Base-by-base conservation (phyloP, 2,113 vertebrate species). In the Rhinolophus sinicus region DNA sequence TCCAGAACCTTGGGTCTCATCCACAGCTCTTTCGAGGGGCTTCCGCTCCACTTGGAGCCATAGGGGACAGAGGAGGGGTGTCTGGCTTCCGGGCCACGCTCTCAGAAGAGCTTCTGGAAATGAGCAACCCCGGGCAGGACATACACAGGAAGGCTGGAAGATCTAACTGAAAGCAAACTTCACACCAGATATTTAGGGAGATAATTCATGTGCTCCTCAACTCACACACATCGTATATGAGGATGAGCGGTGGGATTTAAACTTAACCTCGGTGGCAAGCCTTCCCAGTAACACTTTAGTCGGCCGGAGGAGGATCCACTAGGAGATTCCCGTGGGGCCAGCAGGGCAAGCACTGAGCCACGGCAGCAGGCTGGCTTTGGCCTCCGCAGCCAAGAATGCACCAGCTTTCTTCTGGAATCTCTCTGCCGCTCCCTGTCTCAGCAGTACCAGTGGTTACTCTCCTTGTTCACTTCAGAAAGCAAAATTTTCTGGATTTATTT, bases 401-500 rank as follows among this genome's bases (percentile, higher is more conserved):
- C 35, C 30, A 1, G 9, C 47, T 50, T 50, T 40, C 91, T 64
- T 50, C 26, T 13, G 69, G 56, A 69, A 50, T 52, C 69, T 78
- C 33, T 14, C 12, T 28, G 58, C 54, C 10, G 8, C 15, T 56
- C 40, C 33, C 30, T 10, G 24, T 28, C 65, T 75, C 73, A 2
- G 24, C 11, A 0, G 0, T n/a, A 75, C 78, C 56, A 56, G 84
- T 64, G 28, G 2, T 78, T 44, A 58, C 80, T 50, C 21, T 78
- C 47, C 69, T 78, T 15, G 24, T 60, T 89, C 78, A 52, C 95
- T 75, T 69, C 38, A 44, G 78, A 82, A 60, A 70, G 81, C 22
- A 38, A 47, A 38, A 24, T 47, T 89, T 73, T 93, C 91, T 91
- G 67, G 22, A 47, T 38, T 67, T 93, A 62, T 94, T 94, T 94